These are phyloP conservation scores for Hemitrygon akajei DNA, from an alignment of 2,797 vertebrate species.

Conservation along the genomic window DNA sequence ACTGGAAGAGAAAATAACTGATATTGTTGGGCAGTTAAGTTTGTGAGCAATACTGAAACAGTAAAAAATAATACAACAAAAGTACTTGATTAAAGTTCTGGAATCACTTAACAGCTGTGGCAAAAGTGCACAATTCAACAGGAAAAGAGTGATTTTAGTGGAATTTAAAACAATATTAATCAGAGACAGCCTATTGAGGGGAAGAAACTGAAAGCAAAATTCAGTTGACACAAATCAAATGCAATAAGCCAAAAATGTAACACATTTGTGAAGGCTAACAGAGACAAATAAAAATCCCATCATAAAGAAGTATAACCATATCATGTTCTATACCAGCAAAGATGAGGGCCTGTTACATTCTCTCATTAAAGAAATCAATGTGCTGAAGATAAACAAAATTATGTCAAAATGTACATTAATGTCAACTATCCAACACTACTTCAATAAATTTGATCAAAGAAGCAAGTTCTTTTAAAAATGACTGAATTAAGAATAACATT, in stretches of 20 bases:
- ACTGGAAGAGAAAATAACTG: neutral
- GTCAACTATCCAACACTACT: neutral
- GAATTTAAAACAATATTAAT: neutral
- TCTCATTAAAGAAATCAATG: neutral
- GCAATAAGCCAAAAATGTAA: neutral
- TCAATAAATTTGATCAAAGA: neutral
- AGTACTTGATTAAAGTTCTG: neutral
- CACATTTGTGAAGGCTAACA: neutral
- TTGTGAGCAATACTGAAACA: neutral
- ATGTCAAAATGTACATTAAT: neutral
- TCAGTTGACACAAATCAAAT: neutral
- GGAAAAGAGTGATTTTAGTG: neutral
- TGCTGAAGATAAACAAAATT: slow-evolving; percentile 2
- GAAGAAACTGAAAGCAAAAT: neutral
- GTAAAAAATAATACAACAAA: neutral
- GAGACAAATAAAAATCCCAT: too few species aligned
- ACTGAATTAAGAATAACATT: neutral
- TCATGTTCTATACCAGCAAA: neutral
- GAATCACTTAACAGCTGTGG: neutral
- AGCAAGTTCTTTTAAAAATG: neutral
- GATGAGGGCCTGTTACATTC: neutral
- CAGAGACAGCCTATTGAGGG: neutral
- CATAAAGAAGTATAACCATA: neutral
- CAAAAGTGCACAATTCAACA: neutral
- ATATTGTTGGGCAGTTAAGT: neutral